Base-by-base conservation (phyloP, 2,113 vertebrate genomes). In the Odocoileus virginianus region DNA sequence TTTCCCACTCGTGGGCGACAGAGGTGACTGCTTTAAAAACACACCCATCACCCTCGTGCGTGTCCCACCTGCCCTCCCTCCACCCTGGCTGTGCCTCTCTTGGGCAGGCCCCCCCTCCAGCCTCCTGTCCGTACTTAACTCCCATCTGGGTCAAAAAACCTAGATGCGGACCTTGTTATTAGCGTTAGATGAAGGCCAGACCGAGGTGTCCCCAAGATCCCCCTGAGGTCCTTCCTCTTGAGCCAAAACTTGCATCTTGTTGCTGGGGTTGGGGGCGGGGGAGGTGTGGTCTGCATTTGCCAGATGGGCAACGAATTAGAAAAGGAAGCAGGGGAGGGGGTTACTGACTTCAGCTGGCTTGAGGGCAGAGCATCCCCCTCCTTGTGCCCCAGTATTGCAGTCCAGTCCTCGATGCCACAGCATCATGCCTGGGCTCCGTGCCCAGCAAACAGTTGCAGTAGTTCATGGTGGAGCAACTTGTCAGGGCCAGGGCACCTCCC, bases 181-280 rank as follows among this genome's bases (percentile, higher is more conserved):
- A 92, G 95, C 91, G 9, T 96, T 97, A 94, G 97, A 97, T 93
- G 79, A 98, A 97, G 98, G 97, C 97, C 91, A 94, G 98, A 85
- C 88, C 0, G 33, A 98, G 96, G 91, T 58, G 67, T 97, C 89
- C 98, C 97, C 94, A 12, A 86, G 97, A 98, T 97, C 98, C 98
- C 88, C 97, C 97, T 95, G 14, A 85, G 97, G 98, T 97, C 98
- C 98, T 98, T 76, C 36, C 71, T 76, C 40, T 43, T 76, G 71
- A 76, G 71, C 23, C 97, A 97, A 97, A 97, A 95, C 17, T 36
- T 94, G 97, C 95, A 54, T 96, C 96, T 76, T 57, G 83, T 9
- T 40, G 86, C 97, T 57, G 54, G 47, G 60, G 23, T 27, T 45
- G 93, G 85, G 2, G 6, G 19, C 13, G 36, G 67, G 67, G 67